Evolutionary conservation across 2,888 invertebrate genomes (phyloP).

Genomic region (Rapana venosa): DNA sequence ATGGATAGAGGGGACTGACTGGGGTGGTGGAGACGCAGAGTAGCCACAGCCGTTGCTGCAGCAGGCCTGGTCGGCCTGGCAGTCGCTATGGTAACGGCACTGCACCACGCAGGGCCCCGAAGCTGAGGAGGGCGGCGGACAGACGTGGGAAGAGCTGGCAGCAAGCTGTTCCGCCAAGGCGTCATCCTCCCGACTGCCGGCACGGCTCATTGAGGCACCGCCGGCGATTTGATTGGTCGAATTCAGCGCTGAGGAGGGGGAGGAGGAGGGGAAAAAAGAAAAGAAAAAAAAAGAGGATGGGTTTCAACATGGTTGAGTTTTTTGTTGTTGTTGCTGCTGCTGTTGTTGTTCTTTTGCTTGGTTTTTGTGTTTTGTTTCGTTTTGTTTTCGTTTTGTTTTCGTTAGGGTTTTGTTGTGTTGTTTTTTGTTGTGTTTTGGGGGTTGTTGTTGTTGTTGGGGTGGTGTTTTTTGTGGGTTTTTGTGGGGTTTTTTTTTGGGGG

Average conservation of each 20-base stretch:
- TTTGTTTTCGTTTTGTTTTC: no score
- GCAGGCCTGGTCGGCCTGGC: background rate
- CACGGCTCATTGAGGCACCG: background rate
- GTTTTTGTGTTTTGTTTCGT: no score
- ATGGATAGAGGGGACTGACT: background rate
- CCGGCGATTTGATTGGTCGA: background rate
- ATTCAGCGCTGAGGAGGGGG: background rate
- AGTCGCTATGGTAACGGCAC: constrained; percentile 29
- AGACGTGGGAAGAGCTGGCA: background rate
- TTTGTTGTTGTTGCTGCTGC: no score
- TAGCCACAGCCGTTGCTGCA: constrained; percentile 30
- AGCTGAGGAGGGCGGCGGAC: background rate
- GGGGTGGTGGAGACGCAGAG: background rate
- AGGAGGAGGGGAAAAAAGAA: background rate
- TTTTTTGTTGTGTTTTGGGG: no score
- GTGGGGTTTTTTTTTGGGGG: no score
- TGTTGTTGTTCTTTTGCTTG: no score
- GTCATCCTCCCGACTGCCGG: background rate
- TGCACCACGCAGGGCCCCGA: background rate
- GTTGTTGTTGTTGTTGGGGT: no score
- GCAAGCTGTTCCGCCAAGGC: background rate
- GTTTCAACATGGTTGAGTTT: no score
- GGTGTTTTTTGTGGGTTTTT: no score
- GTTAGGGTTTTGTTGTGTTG: no score
- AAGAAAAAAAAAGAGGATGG: background rate